phyloP scores from a whole-genome alignment of 2,113 vertebrate genomes.

The Cyanoramphus novaezelandiae region DNA sequence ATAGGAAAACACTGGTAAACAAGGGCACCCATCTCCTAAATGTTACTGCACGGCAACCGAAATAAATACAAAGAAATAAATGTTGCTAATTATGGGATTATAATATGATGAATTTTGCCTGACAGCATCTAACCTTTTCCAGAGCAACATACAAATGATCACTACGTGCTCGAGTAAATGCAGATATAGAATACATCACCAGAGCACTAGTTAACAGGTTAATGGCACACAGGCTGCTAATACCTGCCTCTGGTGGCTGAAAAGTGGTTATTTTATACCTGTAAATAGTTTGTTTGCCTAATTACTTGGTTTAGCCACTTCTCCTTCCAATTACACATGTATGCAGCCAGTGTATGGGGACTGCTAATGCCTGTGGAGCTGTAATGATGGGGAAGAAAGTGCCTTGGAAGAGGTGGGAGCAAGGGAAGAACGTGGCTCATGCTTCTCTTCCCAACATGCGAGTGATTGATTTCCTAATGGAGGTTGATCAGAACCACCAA shows the following conservation, averaged over 20 bases:
- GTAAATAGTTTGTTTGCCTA: not conserved
- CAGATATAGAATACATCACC: not conserved
- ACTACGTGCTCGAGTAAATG: not conserved
- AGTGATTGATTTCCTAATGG: not conserved
- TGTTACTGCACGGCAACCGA: not conserved
- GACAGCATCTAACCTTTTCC: conserved; percentile 32
- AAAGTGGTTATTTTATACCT: not conserved
- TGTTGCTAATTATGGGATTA: not conserved
- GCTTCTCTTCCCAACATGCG: not conserved
- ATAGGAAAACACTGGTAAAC: not conserved
- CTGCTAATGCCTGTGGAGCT: not conserved
- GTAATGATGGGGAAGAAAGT: fast-evolving
- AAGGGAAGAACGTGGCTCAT: not conserved
- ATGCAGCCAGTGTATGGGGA: not conserved
- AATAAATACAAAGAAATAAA: not conserved
- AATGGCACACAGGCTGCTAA: conserved; percentile 4
- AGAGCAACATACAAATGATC: not conserved
- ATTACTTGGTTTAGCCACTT: not conserved
- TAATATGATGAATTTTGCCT: conserved; percentile 11
- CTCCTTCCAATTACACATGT: not conserved
- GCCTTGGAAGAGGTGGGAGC: not conserved
- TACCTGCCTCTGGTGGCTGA: not conserved
- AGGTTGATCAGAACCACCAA: not conserved
- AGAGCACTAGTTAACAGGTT: not conserved
- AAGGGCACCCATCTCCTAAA: not conserved